phyloP scores from a whole-genome alignment of 2,888 invertebrate species.

The Thereva nobilitata region DNA sequence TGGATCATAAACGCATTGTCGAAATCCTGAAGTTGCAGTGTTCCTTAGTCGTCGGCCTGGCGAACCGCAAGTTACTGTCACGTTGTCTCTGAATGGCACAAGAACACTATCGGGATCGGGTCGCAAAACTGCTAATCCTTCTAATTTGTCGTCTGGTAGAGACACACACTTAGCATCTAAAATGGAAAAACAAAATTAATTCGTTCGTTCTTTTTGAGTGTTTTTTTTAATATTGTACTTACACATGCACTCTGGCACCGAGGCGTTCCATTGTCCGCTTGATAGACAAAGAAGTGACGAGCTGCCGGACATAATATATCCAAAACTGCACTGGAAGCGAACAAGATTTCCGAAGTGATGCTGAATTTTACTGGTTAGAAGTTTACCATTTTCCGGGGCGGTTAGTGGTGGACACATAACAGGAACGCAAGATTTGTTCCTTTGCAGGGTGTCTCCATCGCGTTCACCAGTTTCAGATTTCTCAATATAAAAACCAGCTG shows the following conservation, averaged over 20 bases:
- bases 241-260: conserved; percentile 92
- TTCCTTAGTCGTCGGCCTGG: conserved; percentile 78
- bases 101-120: conserved; percentile 81
- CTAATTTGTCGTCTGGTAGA: conserved; percentile 84
- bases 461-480: conserved; percentile 81
- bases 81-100: conserved; percentile 88
- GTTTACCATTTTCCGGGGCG: conserved; percentile 82
- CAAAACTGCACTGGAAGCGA: conserved; percentile 92
- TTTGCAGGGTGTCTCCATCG: conserved; percentile 85
- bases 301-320: conserved; percentile 88
- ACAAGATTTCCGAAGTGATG: conserved; percentile 90
- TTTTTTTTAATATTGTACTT: conserved; percentile 56
- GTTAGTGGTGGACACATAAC: conserved; percentile 81
- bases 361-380: conserved; percentile 77
- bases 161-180: conserved; percentile 89
- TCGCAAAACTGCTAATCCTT: conserved; percentile 78
- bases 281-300: conserved; percentile 84
- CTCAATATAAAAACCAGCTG: conserved; percentile 83
- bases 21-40: conserved; percentile 81
- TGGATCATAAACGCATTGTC: conserved; percentile 96
- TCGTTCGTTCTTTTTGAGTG: neutral
- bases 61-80: conserved; percentile 79
- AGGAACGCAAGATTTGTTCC: conserved; percentile 94
- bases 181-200: conserved; percentile 44
- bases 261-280: conserved; percentile 92